These are phyloP conservation scores for Pelodytes ibericus DNA, from an alignment of 2,797 vertebrate genomes.

Conservation along the genomic window DNA sequence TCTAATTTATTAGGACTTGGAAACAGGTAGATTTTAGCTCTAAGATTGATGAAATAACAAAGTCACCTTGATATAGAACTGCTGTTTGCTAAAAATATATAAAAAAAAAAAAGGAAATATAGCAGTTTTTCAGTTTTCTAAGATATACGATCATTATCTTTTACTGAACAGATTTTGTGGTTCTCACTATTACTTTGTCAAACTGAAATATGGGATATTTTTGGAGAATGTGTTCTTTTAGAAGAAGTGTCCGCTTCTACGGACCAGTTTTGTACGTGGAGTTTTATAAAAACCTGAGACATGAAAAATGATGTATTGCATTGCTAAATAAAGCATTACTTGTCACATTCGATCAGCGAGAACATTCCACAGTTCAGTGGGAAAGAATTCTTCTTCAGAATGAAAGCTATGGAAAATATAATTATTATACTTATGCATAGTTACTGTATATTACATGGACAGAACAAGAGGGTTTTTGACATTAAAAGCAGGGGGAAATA, in stretches of 20 bases:
- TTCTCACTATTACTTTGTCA: conserved; percentile 15
- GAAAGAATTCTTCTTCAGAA: neutral
- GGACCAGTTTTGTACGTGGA: conserved; percentile 3
- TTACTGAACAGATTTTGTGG: neutral
- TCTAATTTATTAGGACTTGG: neutral
- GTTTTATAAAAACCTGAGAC: neutral
- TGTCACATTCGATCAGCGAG: conserved; percentile 11
- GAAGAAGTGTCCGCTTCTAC: conserved; percentile 8
- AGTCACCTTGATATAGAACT: conserved; percentile 35
- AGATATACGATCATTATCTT: conserved; percentile 20
- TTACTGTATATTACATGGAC: neutral
- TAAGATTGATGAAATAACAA: conserved; percentile 39
- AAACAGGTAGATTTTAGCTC: neutral
- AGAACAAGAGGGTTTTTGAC: neutral
- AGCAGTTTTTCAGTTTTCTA: conserved; percentile 12
- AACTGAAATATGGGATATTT: conserved; percentile 17
- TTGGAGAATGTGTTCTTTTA: conserved; percentile 18
- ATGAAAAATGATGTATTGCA: conserved; percentile 11
- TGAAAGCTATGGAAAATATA: neutral
- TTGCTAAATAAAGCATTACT: conserved; percentile 17
- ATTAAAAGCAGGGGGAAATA: neutral
- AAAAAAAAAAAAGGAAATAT: conserved; percentile 2
- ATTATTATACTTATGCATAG: neutral
- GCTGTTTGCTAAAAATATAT: conserved; percentile 20
- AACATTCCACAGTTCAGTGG: neutral